Conservation (phyloP, 2,888 invertebrate genomes). For the Heliothis peltigera region DNA sequence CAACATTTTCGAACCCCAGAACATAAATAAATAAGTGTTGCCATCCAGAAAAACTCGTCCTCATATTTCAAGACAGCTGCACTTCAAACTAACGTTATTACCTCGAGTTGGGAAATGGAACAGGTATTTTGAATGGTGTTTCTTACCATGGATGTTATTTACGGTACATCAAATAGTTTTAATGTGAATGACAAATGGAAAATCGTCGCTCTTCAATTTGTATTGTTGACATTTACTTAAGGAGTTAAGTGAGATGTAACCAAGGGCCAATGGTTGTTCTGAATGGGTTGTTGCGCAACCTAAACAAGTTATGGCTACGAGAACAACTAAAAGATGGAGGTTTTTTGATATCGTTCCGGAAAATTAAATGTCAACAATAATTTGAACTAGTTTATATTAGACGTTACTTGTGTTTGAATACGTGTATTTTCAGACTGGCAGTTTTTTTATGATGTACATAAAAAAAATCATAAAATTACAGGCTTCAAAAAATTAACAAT, state of each 20-base stretch:
- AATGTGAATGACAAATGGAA: slow-evolving; percentile 45
- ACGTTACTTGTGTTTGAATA: too few relatives aligned
- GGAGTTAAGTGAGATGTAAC: slow-evolving; percentile 47
- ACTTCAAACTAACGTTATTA: slow-evolving; percentile 26
- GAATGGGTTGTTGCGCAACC: slow-evolving; percentile 33
- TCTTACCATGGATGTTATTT: slow-evolving; percentile 22
- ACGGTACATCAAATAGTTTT: slow-evolving; percentile 49
- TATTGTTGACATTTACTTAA: slow-evolving; percentile 45
- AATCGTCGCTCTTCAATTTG: slow-evolving; percentile 31
- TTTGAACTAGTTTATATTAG: too few relatives aligned
- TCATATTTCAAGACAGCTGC: slow-evolving; percentile 28
- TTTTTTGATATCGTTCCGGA: too few relatives aligned
- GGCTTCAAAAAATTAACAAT: too few relatives aligned
- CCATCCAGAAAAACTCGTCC: slow-evolving; percentile 34
- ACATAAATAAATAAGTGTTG: background rate
- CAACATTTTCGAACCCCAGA: background rate
- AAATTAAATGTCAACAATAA: too few relatives aligned
- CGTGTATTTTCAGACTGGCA: too few relatives aligned
- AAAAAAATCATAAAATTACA: too few relatives aligned
- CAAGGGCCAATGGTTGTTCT: slow-evolving; percentile 29
- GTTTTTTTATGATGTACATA: too few relatives aligned
- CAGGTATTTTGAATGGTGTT: slow-evolving; percentile 41
- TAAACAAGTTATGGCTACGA: slow-evolving; percentile 33
- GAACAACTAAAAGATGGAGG: background rate
- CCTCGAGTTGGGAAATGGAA: slow-evolving; percentile 34